Conservation (phyloP, 1,140 invertebrate species). For the Drosophila sp. region DNA sequence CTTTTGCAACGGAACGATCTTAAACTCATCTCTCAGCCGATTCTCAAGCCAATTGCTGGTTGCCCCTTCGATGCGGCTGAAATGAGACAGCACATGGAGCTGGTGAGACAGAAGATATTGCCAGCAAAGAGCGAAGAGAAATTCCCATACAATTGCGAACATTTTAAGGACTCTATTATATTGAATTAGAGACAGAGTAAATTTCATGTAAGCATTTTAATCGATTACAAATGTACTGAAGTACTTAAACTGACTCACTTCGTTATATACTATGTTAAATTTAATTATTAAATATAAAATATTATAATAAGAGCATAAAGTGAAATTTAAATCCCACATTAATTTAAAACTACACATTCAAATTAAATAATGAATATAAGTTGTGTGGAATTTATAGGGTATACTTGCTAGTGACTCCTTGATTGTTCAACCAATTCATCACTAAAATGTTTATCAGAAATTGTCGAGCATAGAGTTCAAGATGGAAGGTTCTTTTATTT, state of each 20-base stretch:
- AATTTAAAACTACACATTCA: too few species aligned
- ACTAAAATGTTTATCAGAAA: not conserved
- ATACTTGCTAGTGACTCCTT: not conserved
- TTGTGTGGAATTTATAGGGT: too few species aligned
- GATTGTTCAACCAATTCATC: not conserved
- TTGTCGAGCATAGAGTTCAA: not conserved
- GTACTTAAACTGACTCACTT: too few species aligned
- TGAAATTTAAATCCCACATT: too few species aligned
- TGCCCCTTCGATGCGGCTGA: not conserved
- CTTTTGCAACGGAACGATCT: slow-evolving; percentile 10
- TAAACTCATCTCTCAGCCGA: slow-evolving; percentile 21
- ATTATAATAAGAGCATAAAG: too few species aligned
- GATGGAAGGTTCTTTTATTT: not conserved
- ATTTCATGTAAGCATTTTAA: not conserved
- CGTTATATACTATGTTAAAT: too few species aligned
- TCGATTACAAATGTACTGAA: too few species aligned
- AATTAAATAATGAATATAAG: too few species aligned
- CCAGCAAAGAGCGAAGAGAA: not conserved
- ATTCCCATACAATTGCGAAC: not conserved
- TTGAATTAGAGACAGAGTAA: slow-evolving; percentile 4
- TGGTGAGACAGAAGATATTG: slow-evolving; percentile 7
- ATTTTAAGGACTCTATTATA: not conserved
- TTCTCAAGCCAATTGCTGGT: not conserved
- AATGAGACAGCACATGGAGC: slow-evolving; percentile 18
- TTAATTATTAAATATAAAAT: too few species aligned